phyloP scores from a whole-genome alignment of 1,140 invertebrate species.

The Cheumatopsyche charites region DNA sequence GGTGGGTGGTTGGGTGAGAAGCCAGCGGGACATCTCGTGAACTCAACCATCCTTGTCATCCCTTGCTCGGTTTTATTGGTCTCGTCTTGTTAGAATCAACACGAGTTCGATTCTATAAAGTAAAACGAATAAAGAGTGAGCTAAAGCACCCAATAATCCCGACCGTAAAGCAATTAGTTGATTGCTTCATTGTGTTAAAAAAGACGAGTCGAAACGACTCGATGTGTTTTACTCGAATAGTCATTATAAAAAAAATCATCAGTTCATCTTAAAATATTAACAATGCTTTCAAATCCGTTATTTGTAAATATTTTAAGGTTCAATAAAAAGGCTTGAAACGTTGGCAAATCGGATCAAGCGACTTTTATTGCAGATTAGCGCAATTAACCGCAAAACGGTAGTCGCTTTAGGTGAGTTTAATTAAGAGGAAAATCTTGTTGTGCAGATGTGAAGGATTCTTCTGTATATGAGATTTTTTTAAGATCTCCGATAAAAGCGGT shows the following conservation, averaged over 20 bases:
- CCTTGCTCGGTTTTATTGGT: conserved; percentile 8
- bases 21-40: conserved; percentile 30
- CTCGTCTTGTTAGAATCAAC: conserved; percentile 14
- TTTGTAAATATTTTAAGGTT: too few relatives aligned
- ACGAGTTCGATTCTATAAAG: not conserved
- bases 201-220: too few relatives aligned
- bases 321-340: too few relatives aligned
- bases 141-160: too few relatives aligned
- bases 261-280: too few relatives aligned
- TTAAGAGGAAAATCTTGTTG: conserved; percentile 43
- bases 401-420: conserved; percentile 29
- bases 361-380: conserved; percentile 17
- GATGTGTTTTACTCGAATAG: too few relatives aligned
- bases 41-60: conserved; percentile 17
- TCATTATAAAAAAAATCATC: too few relatives aligned
- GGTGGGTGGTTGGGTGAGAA: conserved; percentile 26
- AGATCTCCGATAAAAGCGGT: not conserved
- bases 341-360: not conserved
- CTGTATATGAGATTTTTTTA: not conserved
- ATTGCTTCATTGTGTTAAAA: too few relatives aligned
- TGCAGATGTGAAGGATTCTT: conserved; percentile 13
- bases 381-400: conserved; percentile 24
- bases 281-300: too few relatives aligned
- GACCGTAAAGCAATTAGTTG: too few relatives aligned
- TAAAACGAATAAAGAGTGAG: too few relatives aligned